Base-by-base conservation (phyloP, 1,140 invertebrate genomes). In the Hyposmocoma kahamanoa region DNA sequence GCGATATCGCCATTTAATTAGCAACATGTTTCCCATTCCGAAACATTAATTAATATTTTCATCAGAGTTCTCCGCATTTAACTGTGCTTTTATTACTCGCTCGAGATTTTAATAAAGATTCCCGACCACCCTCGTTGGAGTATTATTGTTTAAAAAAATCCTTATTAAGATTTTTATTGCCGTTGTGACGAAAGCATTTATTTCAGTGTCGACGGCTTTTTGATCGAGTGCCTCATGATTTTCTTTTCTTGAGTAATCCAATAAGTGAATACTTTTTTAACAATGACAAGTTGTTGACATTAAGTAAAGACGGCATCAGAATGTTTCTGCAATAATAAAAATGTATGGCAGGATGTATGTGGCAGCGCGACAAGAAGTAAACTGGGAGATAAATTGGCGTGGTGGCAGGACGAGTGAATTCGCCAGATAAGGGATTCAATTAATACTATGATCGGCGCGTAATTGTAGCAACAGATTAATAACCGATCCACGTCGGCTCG, bases 11-110 rank as follows among this genome's bases (percentile, higher is more conserved):
- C 78, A 78, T 84, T 82, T 84, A 82, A 84, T 84, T 84, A 84
- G 78, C 81, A 78, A 81, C 75, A 79, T 79, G 78, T 82, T 84
- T 78, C 69, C 70, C 76, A 81, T 84, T 84, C 70, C 73, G 67
- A 79, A 79, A 82, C 78, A 82, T 81, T 84, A 82, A 84, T 84
- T 84, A 84, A 84, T 82, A 84, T 82, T 84, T 84, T 79, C 78
- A 81, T 79, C 76, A 79, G 73, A 76, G 71, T 78, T 78, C 76
- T 67, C 67, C 67, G 72, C 76, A 74, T 84, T 82, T 79, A 79
- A 82, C 72, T 82, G 81, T 84, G 72, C 76, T 84, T 82, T 84
- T 84, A 84, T 82, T 82, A 72, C 76, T 78, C 74, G 65, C 70
- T 75, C 65, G 75, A 82, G 78, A 80, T 84, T 83, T 84, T 80